Percentiles rank a stretch among this genome's conserved stretches.
These are phyloP conservation scores for Fissipunctia ypsillon DNA, from an alignment of 2,888 invertebrate species.

Conservation along the genomic window DNA sequence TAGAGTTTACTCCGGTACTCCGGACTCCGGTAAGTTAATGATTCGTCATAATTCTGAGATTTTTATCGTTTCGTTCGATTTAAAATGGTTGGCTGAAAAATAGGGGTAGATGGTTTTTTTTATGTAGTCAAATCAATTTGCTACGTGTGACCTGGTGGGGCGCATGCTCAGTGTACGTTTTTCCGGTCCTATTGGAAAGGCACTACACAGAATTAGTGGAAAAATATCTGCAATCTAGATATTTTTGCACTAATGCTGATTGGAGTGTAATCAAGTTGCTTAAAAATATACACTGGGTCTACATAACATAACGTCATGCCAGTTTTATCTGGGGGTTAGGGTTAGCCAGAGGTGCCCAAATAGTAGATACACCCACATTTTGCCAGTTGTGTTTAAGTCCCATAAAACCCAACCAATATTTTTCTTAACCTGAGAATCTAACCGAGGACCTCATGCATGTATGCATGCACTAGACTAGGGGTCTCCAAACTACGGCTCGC, in stretches of 20 bases:
- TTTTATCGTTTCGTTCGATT: slow-evolving; percentile 15
- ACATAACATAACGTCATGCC: too few species aligned
- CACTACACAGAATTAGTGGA: neutral
- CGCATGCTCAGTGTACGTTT: neutral
- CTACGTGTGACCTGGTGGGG: neutral
- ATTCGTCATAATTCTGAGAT: slow-evolving; percentile 44
- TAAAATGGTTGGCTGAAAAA: slow-evolving; percentile 15
- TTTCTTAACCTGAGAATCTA: too few species aligned
- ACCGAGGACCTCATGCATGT: too few species aligned
- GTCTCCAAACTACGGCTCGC: too few species aligned
- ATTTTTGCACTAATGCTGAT: too few species aligned
- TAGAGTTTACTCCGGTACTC: slow-evolving; percentile 17
- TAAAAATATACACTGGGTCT: too few species aligned
- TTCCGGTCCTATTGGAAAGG: neutral
- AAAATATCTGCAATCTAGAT: neutral
- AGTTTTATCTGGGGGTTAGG: too few species aligned
- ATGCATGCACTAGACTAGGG: too few species aligned
- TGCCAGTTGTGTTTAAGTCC: too few species aligned
- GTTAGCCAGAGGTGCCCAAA: too few species aligned
- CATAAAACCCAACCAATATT: too few species aligned
- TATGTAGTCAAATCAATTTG: neutral
- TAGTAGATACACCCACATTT: too few species aligned
- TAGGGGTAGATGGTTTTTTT: slow-evolving; percentile 9
- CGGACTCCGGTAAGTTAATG: slow-evolving; percentile 35
- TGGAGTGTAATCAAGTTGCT: neutral